phyloP scores from a whole-genome alignment of 2,113 vertebrate genomes.

The Echinops telfairi region DNA sequence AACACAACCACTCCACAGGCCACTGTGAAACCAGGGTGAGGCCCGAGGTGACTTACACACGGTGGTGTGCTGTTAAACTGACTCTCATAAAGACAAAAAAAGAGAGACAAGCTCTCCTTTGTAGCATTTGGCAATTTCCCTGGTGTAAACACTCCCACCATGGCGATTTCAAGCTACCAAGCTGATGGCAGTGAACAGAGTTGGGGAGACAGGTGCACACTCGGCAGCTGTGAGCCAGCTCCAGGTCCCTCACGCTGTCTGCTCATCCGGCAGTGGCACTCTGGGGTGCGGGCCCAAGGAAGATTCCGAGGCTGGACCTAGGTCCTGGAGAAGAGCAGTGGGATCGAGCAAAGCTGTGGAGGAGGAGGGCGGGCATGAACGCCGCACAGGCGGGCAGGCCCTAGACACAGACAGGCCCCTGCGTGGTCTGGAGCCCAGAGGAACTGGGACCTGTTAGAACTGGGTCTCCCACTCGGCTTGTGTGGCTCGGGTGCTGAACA shows the following conservation, averaged over 20 bases:
- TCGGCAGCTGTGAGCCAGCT: background rate
- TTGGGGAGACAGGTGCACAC: background rate
- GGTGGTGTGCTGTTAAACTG: background rate
- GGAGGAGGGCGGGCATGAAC: rapidly evolving
- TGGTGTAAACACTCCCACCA: background rate
- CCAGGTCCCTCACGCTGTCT: no score
- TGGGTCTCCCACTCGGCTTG: background rate
- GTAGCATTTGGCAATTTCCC: background rate
- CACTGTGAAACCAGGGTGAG: background rate
- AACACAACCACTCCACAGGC: background rate
- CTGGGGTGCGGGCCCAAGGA: background rate
- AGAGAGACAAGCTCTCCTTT: background rate
- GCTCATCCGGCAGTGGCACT: background rate
- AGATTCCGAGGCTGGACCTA: background rate
- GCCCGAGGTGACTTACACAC: background rate
- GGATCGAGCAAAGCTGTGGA: no score
- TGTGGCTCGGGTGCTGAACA: no score
- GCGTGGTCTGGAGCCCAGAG: background rate
- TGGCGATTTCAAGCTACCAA: background rate
- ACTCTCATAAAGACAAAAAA: background rate
- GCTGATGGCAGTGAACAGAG: background rate
- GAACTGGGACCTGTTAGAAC: background rate
- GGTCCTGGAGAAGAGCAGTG: no score
- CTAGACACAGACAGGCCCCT: background rate
- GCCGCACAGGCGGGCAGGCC: background rate